These are phyloP conservation scores for Sinella curviseta DNA, from an alignment of 1,140 invertebrate genomes.

Conservation along the genomic window DNA sequence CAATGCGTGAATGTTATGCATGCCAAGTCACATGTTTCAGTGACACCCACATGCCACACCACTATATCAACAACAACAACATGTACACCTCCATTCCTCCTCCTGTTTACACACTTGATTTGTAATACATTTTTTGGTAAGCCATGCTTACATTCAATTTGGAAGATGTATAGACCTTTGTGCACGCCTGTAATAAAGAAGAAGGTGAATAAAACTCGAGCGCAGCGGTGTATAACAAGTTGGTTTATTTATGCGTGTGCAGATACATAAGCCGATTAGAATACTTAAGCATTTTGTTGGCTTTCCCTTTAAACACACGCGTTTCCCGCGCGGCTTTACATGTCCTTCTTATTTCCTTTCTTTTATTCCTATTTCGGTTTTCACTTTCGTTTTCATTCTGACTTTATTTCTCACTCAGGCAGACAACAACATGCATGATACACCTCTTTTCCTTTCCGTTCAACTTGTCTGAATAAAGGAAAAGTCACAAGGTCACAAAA, in stretches of 20 bases:
- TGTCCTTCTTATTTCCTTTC: not conserved
- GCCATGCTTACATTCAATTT: no score
- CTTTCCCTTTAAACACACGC: not conserved
- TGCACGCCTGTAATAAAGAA: no score
- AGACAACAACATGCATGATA: no score
- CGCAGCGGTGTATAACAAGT: not conserved
- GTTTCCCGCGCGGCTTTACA: not conserved
- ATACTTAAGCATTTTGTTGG: not conserved
- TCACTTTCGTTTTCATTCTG: no score
- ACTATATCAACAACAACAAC: not conserved
- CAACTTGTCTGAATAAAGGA: no score
- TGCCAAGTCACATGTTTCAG: not conserved
- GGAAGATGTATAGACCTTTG: no score
- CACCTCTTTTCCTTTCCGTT: no score
- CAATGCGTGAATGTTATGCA: not conserved
- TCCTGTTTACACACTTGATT: not conserved
- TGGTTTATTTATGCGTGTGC: not conserved
- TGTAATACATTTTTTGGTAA: not conserved
- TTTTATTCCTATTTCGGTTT: not conserved
- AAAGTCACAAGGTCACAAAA: not conserved
- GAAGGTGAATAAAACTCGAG: not conserved
- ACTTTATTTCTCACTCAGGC: no score
- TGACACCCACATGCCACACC: not conserved
- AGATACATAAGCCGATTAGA: slow-evolving; percentile 1
- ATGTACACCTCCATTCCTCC: not conserved